phyloP scores from a whole-genome alignment of 2,797 vertebrate species.

The Oceanodroma leucorhoa region DNA sequence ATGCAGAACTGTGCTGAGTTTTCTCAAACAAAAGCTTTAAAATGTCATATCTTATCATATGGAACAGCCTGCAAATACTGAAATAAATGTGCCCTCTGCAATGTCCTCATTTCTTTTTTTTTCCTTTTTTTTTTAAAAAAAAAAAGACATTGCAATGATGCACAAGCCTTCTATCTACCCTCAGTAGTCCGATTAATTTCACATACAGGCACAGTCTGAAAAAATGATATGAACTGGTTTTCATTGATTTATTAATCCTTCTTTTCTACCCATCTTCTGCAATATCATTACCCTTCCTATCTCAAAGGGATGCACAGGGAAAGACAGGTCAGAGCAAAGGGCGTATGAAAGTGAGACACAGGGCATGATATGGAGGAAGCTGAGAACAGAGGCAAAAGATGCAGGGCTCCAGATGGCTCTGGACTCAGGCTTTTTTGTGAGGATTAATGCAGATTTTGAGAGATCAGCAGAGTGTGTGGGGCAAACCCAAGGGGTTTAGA shows the following conservation, averaged over 20 bases:
- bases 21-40: neutral
- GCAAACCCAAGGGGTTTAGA: neutral
- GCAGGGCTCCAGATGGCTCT: neutral
- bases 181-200: neutral
- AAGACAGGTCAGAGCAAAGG: neutral
- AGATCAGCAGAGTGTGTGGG: neutral
- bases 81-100: neutral
- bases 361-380: neutral
- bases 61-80: neutral
- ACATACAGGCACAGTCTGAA: neutral
- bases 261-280: neutral
- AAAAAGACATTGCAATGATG: neutral
- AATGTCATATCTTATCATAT: neutral
- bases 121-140: neutral
- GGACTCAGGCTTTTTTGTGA: neutral
- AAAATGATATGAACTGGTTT: neutral
- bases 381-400: neutral
- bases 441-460: neutral
- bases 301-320: neutral
- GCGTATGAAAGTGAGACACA: neutral
- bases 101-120: accelerated
- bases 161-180: neutral
- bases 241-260: neutral
- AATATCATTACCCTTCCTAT: neutral
- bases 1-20: neutral